phyloP scores from a whole-genome alignment of 2,113 vertebrate genomes.

The Oenanthe oenanthe region DNA sequence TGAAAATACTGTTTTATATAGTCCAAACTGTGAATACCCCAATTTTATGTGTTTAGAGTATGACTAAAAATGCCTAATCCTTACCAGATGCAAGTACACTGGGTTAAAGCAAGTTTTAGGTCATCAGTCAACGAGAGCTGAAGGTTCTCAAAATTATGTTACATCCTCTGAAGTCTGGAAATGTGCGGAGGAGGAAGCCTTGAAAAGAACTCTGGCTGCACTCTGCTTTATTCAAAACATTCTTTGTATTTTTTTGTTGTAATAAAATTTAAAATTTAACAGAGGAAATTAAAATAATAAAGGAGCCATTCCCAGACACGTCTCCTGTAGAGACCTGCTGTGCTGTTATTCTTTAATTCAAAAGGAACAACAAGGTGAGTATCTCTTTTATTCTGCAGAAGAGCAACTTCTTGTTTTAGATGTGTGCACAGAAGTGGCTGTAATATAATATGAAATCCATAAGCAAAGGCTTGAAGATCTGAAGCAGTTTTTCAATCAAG shows the following conservation, averaged over 20 bases:
- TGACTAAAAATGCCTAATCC: not conserved
- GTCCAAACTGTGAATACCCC: not conserved
- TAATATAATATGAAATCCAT: not conserved
- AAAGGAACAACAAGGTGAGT: not conserved
- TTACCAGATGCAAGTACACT: not conserved
- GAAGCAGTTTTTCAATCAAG: not conserved
- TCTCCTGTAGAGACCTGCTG: not conserved
- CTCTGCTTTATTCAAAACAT: slow-evolving; percentile 18
- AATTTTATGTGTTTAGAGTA: not conserved
- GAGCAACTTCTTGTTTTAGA: not conserved
- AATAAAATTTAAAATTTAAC: slow-evolving; percentile 40
- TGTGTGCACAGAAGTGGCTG: not conserved
- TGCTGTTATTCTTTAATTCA: not conserved
- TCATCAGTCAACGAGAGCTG: not conserved
- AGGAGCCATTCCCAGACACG: not conserved
- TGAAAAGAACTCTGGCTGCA: slow-evolving; percentile 14
- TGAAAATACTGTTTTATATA: not conserved
- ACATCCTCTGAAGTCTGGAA: not conserved
- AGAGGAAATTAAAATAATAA: slow-evolving; percentile 39
- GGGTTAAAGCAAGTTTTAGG: not conserved
- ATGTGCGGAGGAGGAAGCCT: slow-evolving; percentile 2
- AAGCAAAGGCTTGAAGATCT: not conserved
- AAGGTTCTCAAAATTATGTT: not conserved
- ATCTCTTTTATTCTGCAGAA: not conserved
- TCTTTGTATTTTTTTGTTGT: not conserved